Conservation (phyloP, 2,113 vertebrate species). For the Brachypteracias leptosomus region DNA sequence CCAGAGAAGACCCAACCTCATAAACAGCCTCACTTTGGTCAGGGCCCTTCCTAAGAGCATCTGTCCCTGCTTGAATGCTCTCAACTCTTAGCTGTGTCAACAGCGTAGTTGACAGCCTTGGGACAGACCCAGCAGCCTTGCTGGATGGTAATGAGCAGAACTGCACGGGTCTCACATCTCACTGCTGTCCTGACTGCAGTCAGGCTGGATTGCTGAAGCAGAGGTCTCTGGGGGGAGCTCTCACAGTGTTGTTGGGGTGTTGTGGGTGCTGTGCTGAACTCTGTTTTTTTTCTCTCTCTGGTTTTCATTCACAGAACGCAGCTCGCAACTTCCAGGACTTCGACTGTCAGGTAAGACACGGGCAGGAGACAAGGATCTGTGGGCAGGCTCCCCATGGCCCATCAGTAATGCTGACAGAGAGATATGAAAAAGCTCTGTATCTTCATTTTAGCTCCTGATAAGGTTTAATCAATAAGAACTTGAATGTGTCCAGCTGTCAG, state of each 20-base stretch:
- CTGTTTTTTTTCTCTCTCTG: conserved; percentile 32
- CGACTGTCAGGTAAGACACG: conserved; percentile 87
- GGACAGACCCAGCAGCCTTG: not conserved
- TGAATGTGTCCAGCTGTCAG: not conserved
- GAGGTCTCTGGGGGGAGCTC: not conserved
- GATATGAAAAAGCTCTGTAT: not conserved
- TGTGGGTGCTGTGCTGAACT: conserved; percentile 35
- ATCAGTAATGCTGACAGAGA: not conserved
- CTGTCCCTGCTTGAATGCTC: not conserved
- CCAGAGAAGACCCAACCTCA: not conserved
- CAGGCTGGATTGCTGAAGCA: not conserved
- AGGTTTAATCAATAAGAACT: not conserved
- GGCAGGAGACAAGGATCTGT: not conserved
- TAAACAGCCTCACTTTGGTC: not conserved
- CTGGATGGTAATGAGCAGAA: not conserved
- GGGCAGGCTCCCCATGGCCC: not conserved
- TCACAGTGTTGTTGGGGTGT: not conserved
- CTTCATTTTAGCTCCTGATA: not conserved
- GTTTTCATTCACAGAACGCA: conserved; percentile 82
- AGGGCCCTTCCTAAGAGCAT: not conserved
- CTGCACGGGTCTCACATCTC: fast-evolving
- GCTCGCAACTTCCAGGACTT: conserved; percentile 93
- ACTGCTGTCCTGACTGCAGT: not conserved
- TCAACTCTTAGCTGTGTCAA: not conserved
- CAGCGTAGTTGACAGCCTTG: not conserved